Percentiles rank a stretch among this genome's conserved stretches.
Conservation (phyloP, 2,888 invertebrate species). For the Macrophya alboannulata region DNA sequence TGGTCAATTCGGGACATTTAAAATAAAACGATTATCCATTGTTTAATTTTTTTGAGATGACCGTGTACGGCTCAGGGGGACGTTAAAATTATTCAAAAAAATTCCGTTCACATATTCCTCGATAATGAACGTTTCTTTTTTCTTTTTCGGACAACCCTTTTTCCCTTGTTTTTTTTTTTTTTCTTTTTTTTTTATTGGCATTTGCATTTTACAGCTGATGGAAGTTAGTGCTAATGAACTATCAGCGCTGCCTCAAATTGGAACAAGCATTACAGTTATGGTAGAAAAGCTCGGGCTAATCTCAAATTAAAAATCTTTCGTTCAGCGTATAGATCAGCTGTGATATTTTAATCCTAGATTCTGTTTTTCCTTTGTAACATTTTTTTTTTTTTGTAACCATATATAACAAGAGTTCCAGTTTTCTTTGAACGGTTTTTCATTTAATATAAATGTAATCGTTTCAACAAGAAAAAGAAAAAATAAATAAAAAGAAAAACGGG, state of each 20-base stretch:
- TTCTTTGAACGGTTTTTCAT: neutral
- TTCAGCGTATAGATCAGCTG: neutral
- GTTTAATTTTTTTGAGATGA: conserved; percentile 7
- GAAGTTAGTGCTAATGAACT: conserved; percentile 46
- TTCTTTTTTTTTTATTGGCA: conserved; percentile 18
- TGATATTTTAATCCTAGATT: neutral
- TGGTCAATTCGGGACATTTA: neutral
- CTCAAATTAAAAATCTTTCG: conserved; percentile 43
- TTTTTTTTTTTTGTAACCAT: neutral
- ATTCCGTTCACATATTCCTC: neutral
- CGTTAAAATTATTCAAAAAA: conserved; percentile 22
- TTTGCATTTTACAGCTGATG: conserved; percentile 16
- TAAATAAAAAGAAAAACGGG: neutral
- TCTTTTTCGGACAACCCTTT: neutral
- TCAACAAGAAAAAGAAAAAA: neutral
- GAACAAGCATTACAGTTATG: conserved; percentile 9
- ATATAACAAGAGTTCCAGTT: neutral
- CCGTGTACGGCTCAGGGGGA: neutral
- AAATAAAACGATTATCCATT: conserved; percentile 9
- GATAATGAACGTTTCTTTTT: conserved; percentile 22
- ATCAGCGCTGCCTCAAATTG: conserved; percentile 37
- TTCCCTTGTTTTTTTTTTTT: neutral
- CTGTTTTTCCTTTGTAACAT: neutral
- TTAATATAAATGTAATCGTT: neutral
- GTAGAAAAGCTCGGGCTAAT: conserved; percentile 29